These are phyloP conservation scores for Aptenodytes forsteri DNA, from an alignment of 2,113 vertebrate genomes.

Conservation along the genomic window DNA sequence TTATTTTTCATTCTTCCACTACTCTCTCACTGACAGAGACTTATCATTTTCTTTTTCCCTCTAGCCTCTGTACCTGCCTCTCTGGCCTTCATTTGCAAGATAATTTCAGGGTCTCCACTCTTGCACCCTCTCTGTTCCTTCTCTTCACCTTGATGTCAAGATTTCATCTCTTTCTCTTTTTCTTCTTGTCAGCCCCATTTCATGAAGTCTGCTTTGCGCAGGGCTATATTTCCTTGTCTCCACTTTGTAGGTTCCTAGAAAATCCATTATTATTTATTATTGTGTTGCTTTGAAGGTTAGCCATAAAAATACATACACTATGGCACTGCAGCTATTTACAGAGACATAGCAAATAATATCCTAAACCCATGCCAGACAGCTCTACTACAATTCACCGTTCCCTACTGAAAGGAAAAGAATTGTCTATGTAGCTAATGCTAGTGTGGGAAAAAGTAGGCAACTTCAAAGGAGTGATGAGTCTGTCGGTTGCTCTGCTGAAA, in stretches of 20 bases:
- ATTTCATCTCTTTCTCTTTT: background rate
- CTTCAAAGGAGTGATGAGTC: slow-evolving; percentile 7
- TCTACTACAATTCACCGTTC: background rate
- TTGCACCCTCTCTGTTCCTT: background rate
- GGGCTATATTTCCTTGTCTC: background rate
- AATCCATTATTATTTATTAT: slow-evolving; percentile 2
- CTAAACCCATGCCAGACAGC: background rate
- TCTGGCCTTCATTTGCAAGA: background rate
- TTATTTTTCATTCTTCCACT: background rate
- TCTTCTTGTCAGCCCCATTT: background rate
- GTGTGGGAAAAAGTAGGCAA: background rate
- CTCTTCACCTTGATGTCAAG: background rate
- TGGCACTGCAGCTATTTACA: background rate
- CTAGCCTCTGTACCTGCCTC: background rate
- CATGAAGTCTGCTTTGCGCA: background rate
- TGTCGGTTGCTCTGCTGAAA: background rate
- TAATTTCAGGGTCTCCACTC: background rate
- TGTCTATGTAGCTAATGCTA: background rate
- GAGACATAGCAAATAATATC: background rate
- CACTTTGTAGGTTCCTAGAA: background rate
- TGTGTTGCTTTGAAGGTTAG: background rate
- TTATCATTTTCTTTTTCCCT: background rate
- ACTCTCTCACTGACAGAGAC: background rate
- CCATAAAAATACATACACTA: background rate
- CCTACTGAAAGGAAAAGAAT: background rate